Evolutionary conservation across 2,113 vertebrate genomes (phyloP), one percentile per base, ranked within the genome.

Genomic region (Aphyosemion australe): DNA sequence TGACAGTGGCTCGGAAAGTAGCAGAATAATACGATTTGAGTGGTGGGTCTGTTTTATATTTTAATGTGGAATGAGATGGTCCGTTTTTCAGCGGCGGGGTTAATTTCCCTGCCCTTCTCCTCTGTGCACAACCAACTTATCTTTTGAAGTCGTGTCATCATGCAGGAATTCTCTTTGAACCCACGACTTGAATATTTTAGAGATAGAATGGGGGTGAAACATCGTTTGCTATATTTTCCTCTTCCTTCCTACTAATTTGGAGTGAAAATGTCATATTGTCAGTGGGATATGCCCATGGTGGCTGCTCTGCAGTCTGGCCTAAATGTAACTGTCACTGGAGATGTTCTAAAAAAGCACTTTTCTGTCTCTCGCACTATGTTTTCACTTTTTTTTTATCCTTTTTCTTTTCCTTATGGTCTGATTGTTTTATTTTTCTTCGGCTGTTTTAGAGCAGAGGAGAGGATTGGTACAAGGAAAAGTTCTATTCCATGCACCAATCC

Each of bases 301-400:
- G 72, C 51, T 18, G 39, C 57, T 68, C 52, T 65, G 45, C 56
- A 60, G 66, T 70, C 71, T 89, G 85, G 77, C 84, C 84, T 81
- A 64, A 74, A 87, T 88, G 72, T 82, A 82, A 85, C 80, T 82
- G 71, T 81, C 80, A 87, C 64, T 69, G 41, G 70, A 79, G 67
- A 76, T 87, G 70, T 74, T 82, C 57, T 66, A 63, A 81, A 76
- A 73, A 65, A 26, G 2, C 31, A 26, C 13, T 59, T 69, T 65
- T 51, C 65, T 53, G 45, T 72, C 71, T 59, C n/a, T 61, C 52
- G 74, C 15, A 19, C 63, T 72, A 57, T 6, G 74, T 67, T 63
- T 43, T 72, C 20, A 63, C n/a, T n/a, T n/a, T 61, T 19, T 13
- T 60, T 48, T 14, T 61, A 20, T 47, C n/a, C 12, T 39, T 46